phyloP scores from a whole-genome alignment of 2,888 invertebrate species.

The Lysandra bellargus region DNA sequence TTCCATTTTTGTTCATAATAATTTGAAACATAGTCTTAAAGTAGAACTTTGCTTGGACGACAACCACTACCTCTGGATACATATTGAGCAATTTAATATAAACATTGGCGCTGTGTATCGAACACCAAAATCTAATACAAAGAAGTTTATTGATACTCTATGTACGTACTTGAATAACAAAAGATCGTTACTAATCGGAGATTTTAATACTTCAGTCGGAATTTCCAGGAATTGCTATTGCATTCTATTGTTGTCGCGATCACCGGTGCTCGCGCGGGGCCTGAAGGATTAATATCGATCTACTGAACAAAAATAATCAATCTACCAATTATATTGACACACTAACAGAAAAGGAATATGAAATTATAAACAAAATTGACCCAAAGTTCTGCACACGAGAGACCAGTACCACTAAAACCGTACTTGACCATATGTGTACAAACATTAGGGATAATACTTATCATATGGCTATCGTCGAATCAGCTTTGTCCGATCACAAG shows the following conservation, averaged over 20 bases:
- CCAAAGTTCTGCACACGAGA: constrained; percentile 36
- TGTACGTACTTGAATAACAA: constrained; percentile 30
- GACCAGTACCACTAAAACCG: constrained; percentile 36
- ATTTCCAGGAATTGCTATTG: too few species aligned
- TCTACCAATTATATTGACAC: not conserved
- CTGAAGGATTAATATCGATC: too few species aligned
- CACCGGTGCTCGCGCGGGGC: too few species aligned
- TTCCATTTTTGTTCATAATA: constrained; percentile 29
- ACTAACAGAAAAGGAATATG: constrained; percentile 12
- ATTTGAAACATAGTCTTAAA: too few species aligned
- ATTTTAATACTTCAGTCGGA: too few species aligned
- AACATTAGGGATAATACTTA: constrained; percentile 36
- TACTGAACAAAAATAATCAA: not conserved
- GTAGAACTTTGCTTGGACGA: too few species aligned
- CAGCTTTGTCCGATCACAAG: constrained; percentile 19
- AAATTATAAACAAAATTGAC: constrained; percentile 35
- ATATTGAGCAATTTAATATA: constrained; percentile 22
- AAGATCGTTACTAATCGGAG: constrained; percentile 32
- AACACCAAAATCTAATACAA: constrained; percentile 29
- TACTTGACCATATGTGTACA: constrained; percentile 40
- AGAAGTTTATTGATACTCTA: constrained; percentile 30
- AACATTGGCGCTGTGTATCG: constrained; percentile 36
- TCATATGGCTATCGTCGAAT: constrained; percentile 13
- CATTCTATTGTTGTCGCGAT: too few species aligned
- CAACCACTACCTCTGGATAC: too few species aligned